phyloP scores from a whole-genome alignment of 1,140 invertebrate species.

The Eciton burchellii region DNA sequence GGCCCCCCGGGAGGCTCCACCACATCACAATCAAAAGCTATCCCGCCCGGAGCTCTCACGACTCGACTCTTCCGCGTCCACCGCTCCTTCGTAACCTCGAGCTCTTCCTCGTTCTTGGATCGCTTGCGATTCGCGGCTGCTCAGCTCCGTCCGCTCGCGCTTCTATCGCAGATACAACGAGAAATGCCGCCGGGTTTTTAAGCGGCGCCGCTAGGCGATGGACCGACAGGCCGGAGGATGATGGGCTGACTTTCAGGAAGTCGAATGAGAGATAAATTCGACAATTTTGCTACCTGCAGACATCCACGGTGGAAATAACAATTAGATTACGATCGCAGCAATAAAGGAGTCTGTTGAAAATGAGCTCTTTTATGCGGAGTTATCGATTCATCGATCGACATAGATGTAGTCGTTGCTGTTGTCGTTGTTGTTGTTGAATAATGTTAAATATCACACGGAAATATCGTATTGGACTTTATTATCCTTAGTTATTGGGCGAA shows the following conservation, averaged over 20 bases:
- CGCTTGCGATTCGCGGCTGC: conserved; percentile 4
- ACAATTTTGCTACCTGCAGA: conserved; percentile 25
- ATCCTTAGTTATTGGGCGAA: not conserved
- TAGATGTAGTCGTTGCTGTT: no score
- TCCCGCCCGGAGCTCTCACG: conserved; percentile 75
- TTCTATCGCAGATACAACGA: not conserved
- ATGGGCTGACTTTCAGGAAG: not conserved
- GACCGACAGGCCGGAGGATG: no score
- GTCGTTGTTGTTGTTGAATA: no score
- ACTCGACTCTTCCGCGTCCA: conserved; percentile 68
- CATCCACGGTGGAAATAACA: not conserved
- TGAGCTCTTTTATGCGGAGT: no score
- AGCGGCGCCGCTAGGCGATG: not conserved
- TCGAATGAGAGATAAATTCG: not conserved
- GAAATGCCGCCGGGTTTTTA: not conserved
- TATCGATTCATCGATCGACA: no score
- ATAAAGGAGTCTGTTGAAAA: no score
- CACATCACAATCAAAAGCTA: conserved; percentile 81
- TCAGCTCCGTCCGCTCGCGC: not conserved
- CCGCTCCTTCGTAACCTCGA: conserved; percentile 24
- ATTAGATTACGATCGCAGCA: not conserved
- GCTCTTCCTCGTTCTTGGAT: conserved; percentile 24
- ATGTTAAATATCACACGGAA: not conserved
- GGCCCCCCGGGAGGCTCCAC: conserved; percentile 80
- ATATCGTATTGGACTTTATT: conserved; percentile 1